Percentiles rank a stretch among this genome's conserved stretches.
These are phyloP conservation scores for Acanthosepion esculentum DNA, from an alignment of 2,888 invertebrate species.

Conservation along the genomic window DNA sequence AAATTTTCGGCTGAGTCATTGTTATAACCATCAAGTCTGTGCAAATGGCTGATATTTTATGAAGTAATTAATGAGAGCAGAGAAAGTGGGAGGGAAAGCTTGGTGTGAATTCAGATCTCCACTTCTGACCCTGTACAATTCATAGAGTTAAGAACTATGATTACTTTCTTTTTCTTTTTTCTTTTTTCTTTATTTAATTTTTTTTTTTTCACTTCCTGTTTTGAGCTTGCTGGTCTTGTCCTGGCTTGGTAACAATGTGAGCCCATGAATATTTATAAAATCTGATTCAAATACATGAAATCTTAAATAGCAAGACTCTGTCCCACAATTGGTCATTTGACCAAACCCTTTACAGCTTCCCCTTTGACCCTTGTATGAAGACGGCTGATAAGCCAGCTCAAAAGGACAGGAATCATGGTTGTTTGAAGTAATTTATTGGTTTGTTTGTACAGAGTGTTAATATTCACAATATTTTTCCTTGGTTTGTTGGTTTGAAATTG, in stretches of 20 bases:
- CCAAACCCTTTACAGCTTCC: not conserved
- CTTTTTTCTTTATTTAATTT: not conserved
- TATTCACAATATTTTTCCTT: not conserved
- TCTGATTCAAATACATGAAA: slow-evolving; percentile 13
- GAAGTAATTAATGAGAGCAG: not conserved
- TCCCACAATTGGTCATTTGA: not conserved
- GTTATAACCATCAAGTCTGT: not conserved
- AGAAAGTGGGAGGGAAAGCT: not conserved
- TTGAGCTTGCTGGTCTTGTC: not conserved
- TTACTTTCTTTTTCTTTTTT: not conserved
- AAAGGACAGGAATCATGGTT: slow-evolving; percentile 6
- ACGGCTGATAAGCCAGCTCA: not conserved
- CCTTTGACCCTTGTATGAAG: not conserved
- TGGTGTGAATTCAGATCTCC: not conserved
- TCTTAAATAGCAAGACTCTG: not conserved
- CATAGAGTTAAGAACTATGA: not conserved
- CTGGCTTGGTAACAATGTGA: not conserved
- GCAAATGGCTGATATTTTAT: not conserved
- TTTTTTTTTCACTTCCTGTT: not conserved
- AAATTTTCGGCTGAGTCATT: not conserved
- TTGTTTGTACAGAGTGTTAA: not conserved
- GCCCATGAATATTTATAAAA: not conserved
- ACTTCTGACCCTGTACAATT: not conserved
- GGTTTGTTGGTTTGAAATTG: not conserved
- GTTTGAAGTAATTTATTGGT: not conserved